These are phyloP conservation scores for Cyclina sinensis DNA, from an alignment of 1,140 invertebrate genomes.

Conservation along the genomic window DNA sequence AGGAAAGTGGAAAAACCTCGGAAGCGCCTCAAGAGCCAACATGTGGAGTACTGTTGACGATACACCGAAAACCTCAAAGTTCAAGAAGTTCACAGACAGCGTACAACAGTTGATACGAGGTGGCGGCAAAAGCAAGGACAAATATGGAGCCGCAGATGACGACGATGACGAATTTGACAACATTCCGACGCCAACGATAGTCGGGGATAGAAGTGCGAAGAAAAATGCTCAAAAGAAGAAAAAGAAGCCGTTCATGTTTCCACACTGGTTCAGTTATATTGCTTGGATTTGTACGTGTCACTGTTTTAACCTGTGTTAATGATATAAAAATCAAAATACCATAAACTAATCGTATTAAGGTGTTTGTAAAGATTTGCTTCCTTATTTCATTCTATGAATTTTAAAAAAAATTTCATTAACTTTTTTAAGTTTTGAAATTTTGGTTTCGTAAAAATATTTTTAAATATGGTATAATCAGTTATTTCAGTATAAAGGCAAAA, in stretches of 20 bases:
- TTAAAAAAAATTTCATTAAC: no score
- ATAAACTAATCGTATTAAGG: no score
- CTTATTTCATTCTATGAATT: no score
- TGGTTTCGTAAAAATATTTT: no score
- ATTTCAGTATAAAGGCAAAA: no score
- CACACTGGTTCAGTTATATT: conserved; percentile 79
- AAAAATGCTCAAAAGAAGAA: conserved; percentile 64
- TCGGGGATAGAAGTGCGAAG: conserved; percentile 47
- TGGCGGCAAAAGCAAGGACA: conserved; percentile 39
- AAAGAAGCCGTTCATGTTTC: conserved; percentile 77
- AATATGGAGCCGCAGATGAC: conserved; percentile 46
- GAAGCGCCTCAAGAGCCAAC: conserved; percentile 27
- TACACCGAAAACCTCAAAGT: conserved; percentile 29
- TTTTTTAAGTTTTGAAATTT: no score
- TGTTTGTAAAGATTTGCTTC: no score
- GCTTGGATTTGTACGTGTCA: conserved; percentile 72
- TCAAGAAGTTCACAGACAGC: conserved; percentile 38
- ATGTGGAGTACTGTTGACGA: conserved; percentile 15
- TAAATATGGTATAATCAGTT: no score
- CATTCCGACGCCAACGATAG: conserved; percentile 49
- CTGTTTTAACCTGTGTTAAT: no score
- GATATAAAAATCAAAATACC: no score
- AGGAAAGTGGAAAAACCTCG: conserved; percentile 63
- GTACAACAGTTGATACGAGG: conserved; percentile 42
- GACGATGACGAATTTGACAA: conserved; percentile 35